Base-by-base conservation (phyloP, 1,140 invertebrate genomes). In the Hylaeus anthracinus region DNA sequence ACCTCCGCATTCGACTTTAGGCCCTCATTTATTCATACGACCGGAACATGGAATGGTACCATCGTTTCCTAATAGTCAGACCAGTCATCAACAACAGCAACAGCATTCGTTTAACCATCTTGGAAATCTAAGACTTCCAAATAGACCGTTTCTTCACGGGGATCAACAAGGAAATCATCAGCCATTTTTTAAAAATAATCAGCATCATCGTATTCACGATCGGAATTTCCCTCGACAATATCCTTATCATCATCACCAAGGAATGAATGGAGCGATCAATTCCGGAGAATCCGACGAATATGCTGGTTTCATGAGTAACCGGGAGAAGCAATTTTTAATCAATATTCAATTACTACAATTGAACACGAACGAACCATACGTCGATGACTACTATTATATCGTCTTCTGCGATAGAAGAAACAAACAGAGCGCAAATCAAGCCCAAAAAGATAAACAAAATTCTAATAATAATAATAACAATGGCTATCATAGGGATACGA, bases 271-370 rank as follows among this genome's bases (percentile, higher is more conserved):
- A 41, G 78, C 88, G 41, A 88, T 82, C 66, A 87, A 85, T 61
- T 90, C 86, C 14, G 91, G 91, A 43, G 95, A 94, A 15, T 91
- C 91, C 2, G 97, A 98, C 91, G 97, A 97, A 88, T 98, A 98
- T 90, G 96, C 96, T 6, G 98, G 97, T 66, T 93, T 99, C 3
- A 99, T 99, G 98, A 98, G 97, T 58, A 95, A 95, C 81, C 95
- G 96, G 60, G 98, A 99, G 88, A 99, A 98, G 89, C 97, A 98
- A 80, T 98, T 98, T 97, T 94, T 99, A 2, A 96, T 98, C 66
- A 98, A 98, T 90, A 98, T 99, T 88, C 98, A 99, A 92, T 93
- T 98, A 85, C 92, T 98, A 76, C 98, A 98, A 91, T 93, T 99
- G 0, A 97, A 97, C 84, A 97, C 97, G 1, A 97, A 96, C 65